Evolutionary conservation across 2,888 invertebrate species (phyloP).

Genomic region (Julus scanicus): DNA sequence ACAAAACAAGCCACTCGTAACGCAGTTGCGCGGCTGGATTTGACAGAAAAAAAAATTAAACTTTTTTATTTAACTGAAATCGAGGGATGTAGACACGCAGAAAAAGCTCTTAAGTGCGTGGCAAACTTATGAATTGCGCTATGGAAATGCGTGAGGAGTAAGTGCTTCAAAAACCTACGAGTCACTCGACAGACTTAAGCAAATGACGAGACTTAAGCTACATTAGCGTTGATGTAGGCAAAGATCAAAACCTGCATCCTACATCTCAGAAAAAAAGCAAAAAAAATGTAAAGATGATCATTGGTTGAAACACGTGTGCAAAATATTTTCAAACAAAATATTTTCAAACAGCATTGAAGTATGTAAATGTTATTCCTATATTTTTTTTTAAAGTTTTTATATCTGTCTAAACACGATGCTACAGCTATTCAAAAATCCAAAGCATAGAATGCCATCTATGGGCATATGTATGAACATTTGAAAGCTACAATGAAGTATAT

Average conservation of each 20-base stretch:
- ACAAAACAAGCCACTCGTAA: slow-evolving; percentile 24
- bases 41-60: slow-evolving; percentile 38
- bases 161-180: background rate
- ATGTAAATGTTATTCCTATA: no score
- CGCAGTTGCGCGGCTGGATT: background rate
- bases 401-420: no score
- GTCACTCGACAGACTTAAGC: slow-evolving; percentile 15
- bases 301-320: background rate
- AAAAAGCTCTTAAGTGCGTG: slow-evolving; percentile 38
- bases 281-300: background rate
- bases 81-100: slow-evolving; percentile 13
- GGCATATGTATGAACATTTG: no score
- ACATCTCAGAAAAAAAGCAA: background rate
- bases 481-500: no score
- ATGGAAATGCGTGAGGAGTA: background rate
- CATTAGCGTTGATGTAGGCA: background rate
- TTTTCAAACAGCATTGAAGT: no score
- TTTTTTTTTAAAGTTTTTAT: no score
- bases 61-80: slow-evolving; percentile 11
- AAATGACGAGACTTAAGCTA: slow-evolving; percentile 3
- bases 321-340: background rate
- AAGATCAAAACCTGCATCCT: background rate
- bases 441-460: no score
- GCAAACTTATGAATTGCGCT: background rate
- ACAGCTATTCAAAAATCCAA: no score